A percentile compares a stretch with the other conserved stretches of the same genome.
These are phyloP conservation scores for Falco punctatus DNA, from an alignment of 2,113 vertebrate species.

Conservation along the genomic window DNA sequence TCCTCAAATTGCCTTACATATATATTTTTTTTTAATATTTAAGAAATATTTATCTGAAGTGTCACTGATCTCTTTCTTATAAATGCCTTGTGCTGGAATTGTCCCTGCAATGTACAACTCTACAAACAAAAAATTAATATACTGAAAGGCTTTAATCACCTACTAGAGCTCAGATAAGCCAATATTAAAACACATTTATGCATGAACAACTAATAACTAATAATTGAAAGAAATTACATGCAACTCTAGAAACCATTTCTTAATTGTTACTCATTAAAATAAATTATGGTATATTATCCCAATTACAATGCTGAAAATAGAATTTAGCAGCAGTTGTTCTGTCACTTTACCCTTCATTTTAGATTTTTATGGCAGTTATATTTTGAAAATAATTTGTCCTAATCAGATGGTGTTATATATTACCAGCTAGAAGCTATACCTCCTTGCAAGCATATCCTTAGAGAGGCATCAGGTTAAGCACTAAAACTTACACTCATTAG, in stretches of 20 bases:
- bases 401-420: constrained; percentile 41
- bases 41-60: background rate
- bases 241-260: constrained; percentile 72
- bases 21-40: background rate
- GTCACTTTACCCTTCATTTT: constrained; percentile 70
- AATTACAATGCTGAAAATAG: constrained; percentile 78
- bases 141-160: constrained; percentile 48
- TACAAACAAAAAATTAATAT: constrained; percentile 12
- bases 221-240: constrained; percentile 78
- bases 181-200: constrained; percentile 74
- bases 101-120: background rate
- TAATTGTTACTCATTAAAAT: constrained; percentile 80
- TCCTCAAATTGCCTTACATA: background rate
- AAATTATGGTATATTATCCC: constrained; percentile 78
- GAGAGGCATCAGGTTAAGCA: constrained; percentile 17
- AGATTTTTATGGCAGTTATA: constrained; percentile 52
- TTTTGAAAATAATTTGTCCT: constrained; percentile 65
- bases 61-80: background rate
- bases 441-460: constrained; percentile 32
- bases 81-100: background rate
- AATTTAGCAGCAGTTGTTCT: constrained; percentile 74
- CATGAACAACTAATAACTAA: constrained; percentile 77
- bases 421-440: constrained; percentile 31
- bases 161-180: constrained; percentile 54
- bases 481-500: constrained; percentile 19